phyloP scores from a whole-genome alignment of 2,113 vertebrate species.

The Leptobrachium ailaonicum region DNA sequence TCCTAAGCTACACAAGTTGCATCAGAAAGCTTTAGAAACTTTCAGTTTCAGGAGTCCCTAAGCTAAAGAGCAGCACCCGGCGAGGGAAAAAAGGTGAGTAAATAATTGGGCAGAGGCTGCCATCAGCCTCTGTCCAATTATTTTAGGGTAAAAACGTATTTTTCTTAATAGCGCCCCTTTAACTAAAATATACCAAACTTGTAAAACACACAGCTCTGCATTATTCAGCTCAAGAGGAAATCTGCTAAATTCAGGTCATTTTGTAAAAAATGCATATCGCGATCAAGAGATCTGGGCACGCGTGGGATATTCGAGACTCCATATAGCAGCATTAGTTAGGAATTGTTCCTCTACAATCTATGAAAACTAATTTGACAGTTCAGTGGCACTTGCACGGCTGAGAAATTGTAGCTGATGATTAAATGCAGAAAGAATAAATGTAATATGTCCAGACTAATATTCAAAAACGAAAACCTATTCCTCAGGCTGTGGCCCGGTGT shows the following conservation, averaged over 20 bases:
- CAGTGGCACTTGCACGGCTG: slow-evolving; percentile 45
- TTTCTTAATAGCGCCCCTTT: too few relatives aligned
- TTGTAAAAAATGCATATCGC: background rate
- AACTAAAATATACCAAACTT: too few relatives aligned
- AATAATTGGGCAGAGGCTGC: too few relatives aligned
- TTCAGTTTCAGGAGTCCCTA: too few relatives aligned
- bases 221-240: too few relatives aligned
- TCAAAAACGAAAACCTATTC: background rate
- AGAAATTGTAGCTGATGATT: slow-evolving; percentile 31
- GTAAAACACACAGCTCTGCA: too few relatives aligned
- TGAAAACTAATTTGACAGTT: slow-evolving; percentile 52
- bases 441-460: slow-evolving; percentile 15
- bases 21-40: too few relatives aligned
- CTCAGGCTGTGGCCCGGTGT: background rate
- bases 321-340: slow-evolving; percentile 3
- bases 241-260: background rate
- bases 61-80: too few relatives aligned
- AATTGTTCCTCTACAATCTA: slow-evolving; percentile 24
- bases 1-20: too few relatives aligned
- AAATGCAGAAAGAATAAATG: slow-evolving; percentile 43
- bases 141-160: too few relatives aligned
- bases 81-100: too few relatives aligned
- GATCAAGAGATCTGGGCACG: slow-evolving; percentile 6
- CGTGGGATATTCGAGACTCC: background rate
- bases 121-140: too few relatives aligned